Conservation (phyloP, 2,797 vertebrate genomes). For the Lutjanus campechanus region DNA sequence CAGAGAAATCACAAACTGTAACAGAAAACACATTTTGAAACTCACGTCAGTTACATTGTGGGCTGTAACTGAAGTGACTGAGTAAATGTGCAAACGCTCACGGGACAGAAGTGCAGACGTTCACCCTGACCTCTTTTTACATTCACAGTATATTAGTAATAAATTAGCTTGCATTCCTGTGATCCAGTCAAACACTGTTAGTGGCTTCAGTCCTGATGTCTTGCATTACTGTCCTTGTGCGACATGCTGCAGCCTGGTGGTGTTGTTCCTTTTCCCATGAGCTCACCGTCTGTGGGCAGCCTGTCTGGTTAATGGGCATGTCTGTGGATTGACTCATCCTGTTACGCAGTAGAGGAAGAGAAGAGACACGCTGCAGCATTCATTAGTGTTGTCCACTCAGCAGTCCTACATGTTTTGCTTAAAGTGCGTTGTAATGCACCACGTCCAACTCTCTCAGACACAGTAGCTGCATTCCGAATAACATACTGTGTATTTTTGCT, state of each 20-base stretch:
- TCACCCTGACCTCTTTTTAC: background rate
- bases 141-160: background rate
- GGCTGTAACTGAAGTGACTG: background rate
- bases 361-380: conserved; percentile 16
- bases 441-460: background rate
- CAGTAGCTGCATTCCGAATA: too few relatives aligned
- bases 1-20: background rate
- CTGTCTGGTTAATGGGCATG: conserved; percentile 38
- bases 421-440: background rate
- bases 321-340: conserved; percentile 59
- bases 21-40: background rate
- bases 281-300: conserved; percentile 55
- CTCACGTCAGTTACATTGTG: background rate
- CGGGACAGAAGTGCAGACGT: background rate
- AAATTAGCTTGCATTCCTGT: conserved; percentile 9
- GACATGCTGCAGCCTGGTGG: background rate
- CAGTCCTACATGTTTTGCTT: background rate
- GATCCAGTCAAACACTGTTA: background rate
- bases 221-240: background rate
- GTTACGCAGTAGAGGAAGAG: conserved; percentile 5
- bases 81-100: background rate
- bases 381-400: conserved; percentile 18
- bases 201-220: background rate
- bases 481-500: too few relatives aligned
- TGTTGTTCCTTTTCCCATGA: conserved; percentile 54